Evolutionary conservation across 2,797 vertebrate species (phyloP).

Genomic region (Spondyliosoma cantharus): DNA sequence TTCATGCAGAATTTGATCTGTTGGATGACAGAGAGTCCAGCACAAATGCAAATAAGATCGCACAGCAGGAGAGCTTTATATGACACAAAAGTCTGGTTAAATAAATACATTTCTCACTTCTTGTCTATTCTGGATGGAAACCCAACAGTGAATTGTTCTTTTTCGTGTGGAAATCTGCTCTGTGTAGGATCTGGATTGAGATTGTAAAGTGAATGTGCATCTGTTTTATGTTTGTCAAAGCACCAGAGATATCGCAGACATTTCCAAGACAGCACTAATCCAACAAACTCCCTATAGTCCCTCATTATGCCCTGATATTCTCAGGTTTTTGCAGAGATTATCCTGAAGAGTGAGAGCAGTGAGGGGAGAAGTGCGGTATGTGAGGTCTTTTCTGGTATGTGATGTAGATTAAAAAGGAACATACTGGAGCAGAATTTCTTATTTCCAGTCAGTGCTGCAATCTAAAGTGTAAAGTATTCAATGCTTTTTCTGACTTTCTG

Average conservation of each 20-base stretch:
- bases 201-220: constrained; percentile 21
- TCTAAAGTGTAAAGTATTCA: constrained; percentile 23
- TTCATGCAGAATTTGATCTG: constrained; percentile 3
- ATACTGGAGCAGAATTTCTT: constrained; percentile 24
- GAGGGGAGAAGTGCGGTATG: constrained; percentile 49
- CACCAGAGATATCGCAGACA: constrained; percentile 1
- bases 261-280: constrained; percentile 11
- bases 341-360: background rate
- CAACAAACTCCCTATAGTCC: background rate
- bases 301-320: background rate
- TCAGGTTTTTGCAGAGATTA: background rate
- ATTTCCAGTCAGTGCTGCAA: constrained; percentile 42
- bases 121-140: background rate
- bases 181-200: constrained; percentile 8
- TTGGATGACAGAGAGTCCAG: constrained; percentile 5
- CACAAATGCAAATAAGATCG: constrained; percentile 36
- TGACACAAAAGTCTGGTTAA: background rate
- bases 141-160: background rate
- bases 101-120: background rate
- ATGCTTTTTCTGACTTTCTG: constrained; percentile 35
- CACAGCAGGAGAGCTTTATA: constrained; percentile 2
- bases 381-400: constrained; percentile 12
- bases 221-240: constrained; percentile 44
- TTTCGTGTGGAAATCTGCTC: background rate
- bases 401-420: background rate